phyloP scores from a whole-genome alignment of 2,888 invertebrate species.

The Arge pagana region DNA sequence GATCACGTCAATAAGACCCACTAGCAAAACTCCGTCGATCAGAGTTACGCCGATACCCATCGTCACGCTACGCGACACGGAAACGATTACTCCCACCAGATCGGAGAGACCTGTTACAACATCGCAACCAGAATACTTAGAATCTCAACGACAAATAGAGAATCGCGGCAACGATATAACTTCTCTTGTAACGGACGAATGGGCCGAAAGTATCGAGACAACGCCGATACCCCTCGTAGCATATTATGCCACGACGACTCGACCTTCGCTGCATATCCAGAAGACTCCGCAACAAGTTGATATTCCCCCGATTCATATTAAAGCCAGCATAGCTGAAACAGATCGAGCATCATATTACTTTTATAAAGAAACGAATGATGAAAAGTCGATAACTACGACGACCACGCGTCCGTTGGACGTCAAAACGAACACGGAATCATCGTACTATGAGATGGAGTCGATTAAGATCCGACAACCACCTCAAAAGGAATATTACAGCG shows the following conservation, averaged over 20 bases:
- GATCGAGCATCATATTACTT: conserved; percentile 68
- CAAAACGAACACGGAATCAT: conserved; percentile 41
- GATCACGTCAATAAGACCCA: conserved; percentile 22
- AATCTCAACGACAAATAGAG: conserved; percentile 35
- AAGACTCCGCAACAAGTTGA: conserved; percentile 43
- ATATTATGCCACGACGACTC: conserved; percentile 62
- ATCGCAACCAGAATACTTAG: conserved; percentile 32
- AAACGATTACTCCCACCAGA: conserved; percentile 41
- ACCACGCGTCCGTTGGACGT: conserved; percentile 26
- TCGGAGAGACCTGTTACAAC: conserved; percentile 37
- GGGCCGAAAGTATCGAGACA: conserved; percentile 59
- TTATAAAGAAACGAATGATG: conserved; percentile 64
- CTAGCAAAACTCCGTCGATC: conserved; percentile 16
- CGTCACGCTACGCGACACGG: conserved; percentile 30
- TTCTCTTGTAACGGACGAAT: conserved; percentile 54
- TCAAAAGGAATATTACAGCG: conserved; percentile 39
- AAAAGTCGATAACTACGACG: conserved; percentile 39
- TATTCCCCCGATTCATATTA: conserved; percentile 43
- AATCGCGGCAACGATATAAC: conserved; percentile 50
- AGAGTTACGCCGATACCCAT: conserved; percentile 24
- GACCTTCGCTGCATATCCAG: conserved; percentile 34
- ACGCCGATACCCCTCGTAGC: conserved; percentile 68
- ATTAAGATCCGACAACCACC: conserved; percentile 26
- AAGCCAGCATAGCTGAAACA: conserved; percentile 37
- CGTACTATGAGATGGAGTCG: conserved; percentile 36